Base-by-base conservation (phyloP, 2,797 vertebrate genomes). In the Urosaurus nigricauda region DNA sequence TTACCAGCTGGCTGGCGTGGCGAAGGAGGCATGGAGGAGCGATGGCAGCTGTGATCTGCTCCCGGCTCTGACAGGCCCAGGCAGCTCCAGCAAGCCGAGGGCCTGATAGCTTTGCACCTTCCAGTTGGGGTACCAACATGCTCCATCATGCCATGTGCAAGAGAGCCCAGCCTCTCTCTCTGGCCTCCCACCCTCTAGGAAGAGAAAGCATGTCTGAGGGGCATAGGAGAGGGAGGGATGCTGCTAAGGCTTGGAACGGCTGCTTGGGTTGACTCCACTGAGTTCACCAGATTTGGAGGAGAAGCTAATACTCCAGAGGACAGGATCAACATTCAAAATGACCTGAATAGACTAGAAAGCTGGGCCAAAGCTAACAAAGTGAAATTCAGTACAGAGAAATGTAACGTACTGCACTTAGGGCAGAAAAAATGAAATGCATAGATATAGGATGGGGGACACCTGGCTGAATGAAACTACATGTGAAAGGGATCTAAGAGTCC, bases 11-110 rank as follows among this genome's bases (percentile, higher is more conserved):
- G 92, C 90, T 3, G 5, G 86, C 14, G 53, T 77, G 93, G 93
- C 0, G 1, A 93, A 94, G 92, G 11, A 35, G 83, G 90, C 86
- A 82, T 40, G 92, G 88, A 77, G 12, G 91, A 6, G 56, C 77
- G 91, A 86, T 86, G 78, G 87, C 35, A 90, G 85, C 85, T 32
- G 51, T 9, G 79, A 87, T 88, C 0, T 11, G 86, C 92, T 29
- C 0, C 6, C 19, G 0, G 92, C 93, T 89, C 77, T 29, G 89
- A 96, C 98, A 73, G 98, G 98, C 96, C 96, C 32, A 90, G 96
- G 97, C 98, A 96, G 97, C 96, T 32, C 56, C 90, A 77, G 94
- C 96, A 94, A 95, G 92, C 96, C 90, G 93, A 94, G 93, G 94
- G 96, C 84, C 87, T 97, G 97, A 96, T 95, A 96, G 96, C 96